Base-by-base conservation (phyloP, 2,797 vertebrate genomes). In the Hipposideros larvatus region DNA sequence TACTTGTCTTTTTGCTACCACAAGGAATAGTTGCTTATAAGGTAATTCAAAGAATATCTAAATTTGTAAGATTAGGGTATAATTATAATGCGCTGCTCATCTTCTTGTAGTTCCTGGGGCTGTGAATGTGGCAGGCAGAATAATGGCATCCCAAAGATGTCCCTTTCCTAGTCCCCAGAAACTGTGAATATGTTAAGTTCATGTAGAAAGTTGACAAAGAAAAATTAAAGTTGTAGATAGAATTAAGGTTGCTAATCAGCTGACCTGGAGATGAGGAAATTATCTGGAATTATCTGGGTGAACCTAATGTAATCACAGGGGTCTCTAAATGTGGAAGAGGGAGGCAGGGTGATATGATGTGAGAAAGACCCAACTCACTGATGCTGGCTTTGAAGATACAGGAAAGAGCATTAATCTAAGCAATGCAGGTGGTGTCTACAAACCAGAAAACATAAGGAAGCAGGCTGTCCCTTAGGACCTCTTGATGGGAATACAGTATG, bases 41-140 rank as follows among this genome's bases (percentile, higher is more conserved):
- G 21, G 13, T 46, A 77, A 74, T 51, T 86, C 75, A 92, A 48
- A 90, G 34, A 41, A 71, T 53, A 87, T 7, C 21, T 80, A 31
- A 79, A 70, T 61, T 61, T 79, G 7, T 78, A 84, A 74, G 15
- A 68, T 51, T 75, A 46, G 11, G 13, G 22, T 70, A n/a, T 70
- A 93, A 61, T 90, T 90, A 43, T 63, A 82, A n/a, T 83, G 70
- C 57, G 3, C 9, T 34, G 28, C 7, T 87, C 13, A 61, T 48
- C 70, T n/a, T 87, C 3, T 10, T 87, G 0, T 21, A 19, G 46
- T 79, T 94, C 22, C 6, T 71, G 11, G 28, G 14, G 63, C 3
- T 9, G 7, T 53, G 18, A 71, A 31, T 55, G 14, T 24, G 6
- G 24, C 9, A 70, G 15, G 11, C 10, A 78, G 43, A 59, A 73